phyloP scores from a whole-genome alignment of 2,888 invertebrate genomes.

The Drosophila koepferae region DNA sequence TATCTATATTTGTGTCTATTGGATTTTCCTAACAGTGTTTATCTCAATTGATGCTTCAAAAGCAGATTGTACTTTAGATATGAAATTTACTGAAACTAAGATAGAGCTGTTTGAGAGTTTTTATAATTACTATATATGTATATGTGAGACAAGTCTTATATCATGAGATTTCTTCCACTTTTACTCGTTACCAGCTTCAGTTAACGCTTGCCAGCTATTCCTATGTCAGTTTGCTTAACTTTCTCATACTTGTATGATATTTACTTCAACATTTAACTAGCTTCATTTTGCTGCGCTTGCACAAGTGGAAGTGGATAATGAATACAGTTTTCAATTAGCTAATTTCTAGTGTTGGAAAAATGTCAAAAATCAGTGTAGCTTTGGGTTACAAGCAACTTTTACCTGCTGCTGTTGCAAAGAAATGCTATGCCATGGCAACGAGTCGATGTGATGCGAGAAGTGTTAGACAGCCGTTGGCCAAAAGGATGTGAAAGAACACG shows the following conservation, averaged over 20 bases:
- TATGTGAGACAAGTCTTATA: no score
- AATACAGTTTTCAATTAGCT: constrained; percentile 1
- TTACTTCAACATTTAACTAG: neutral
- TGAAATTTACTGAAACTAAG: no score
- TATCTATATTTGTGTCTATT: no score
- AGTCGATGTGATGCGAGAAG: no score
- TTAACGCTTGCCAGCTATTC: neutral
- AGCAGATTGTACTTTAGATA: no score
- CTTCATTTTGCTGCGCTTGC: neutral
- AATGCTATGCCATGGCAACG: neutral
- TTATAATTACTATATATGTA: no score
- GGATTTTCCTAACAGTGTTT: neutral
- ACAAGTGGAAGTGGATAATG: neutral
- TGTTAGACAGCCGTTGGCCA: no score
- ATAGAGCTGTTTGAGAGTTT: no score
- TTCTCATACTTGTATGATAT: neutral
- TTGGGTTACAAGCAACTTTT: neutral
- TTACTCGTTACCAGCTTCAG: neutral
- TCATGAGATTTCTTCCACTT: neutral
- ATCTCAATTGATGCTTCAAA: neutral
- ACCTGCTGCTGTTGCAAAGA: neutral
- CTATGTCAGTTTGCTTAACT: neutral
- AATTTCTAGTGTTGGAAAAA: constrained; percentile 3
- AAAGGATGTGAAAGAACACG: no score
- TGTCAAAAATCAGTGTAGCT: constrained; percentile 3